Percentiles rank a stretch among this genome's conserved stretches.
These are phyloP conservation scores for Digitonthophagus gazella DNA, from an alignment of 2,888 invertebrate species.

Conservation along the genomic window DNA sequence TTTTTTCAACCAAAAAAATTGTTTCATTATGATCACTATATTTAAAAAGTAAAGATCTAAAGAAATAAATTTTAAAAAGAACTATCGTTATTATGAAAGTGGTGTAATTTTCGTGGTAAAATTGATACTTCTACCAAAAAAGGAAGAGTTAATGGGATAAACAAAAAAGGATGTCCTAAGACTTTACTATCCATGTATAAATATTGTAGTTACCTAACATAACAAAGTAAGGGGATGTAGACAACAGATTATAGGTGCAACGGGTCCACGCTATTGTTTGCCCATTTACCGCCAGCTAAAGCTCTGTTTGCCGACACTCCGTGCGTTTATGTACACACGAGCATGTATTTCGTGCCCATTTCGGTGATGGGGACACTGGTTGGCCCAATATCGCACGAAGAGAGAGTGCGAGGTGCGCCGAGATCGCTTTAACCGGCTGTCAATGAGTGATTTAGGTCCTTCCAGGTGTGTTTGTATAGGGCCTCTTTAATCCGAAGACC, in stretches of 20 bases:
- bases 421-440: constrained; percentile 41
- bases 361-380: constrained; percentile 23
- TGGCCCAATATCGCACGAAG: constrained; percentile 34
- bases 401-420: constrained; percentile 10
- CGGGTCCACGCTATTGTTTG: constrained; percentile 47
- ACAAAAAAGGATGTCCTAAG: constrained; percentile 33
- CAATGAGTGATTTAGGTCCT: constrained; percentile 48
- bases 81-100: too few relatives aligned
- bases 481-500: constrained; percentile 36
- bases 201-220: constrained; percentile 47
- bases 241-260: constrained; percentile 49
- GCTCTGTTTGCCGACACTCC: constrained; percentile 48
- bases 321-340: constrained; percentile 35
- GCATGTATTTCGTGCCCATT: constrained; percentile 14
- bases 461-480: constrained; percentile 51
- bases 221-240: constrained; percentile 47
- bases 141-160: too few relatives aligned
- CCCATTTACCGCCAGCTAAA: constrained; percentile 52
- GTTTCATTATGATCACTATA: too few relatives aligned
- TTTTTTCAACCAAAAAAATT: too few relatives aligned
- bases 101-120: too few relatives aligned
- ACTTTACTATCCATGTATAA: constrained; percentile 46
- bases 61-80: too few relatives aligned
- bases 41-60: too few relatives aligned
- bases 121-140: too few relatives aligned